A percentile compares a stretch with the other conserved stretches of the same genome.
Evolutionary conservation across 2,113 vertebrate genomes (phyloP).

Genomic region (Climacteris rufus): DNA sequence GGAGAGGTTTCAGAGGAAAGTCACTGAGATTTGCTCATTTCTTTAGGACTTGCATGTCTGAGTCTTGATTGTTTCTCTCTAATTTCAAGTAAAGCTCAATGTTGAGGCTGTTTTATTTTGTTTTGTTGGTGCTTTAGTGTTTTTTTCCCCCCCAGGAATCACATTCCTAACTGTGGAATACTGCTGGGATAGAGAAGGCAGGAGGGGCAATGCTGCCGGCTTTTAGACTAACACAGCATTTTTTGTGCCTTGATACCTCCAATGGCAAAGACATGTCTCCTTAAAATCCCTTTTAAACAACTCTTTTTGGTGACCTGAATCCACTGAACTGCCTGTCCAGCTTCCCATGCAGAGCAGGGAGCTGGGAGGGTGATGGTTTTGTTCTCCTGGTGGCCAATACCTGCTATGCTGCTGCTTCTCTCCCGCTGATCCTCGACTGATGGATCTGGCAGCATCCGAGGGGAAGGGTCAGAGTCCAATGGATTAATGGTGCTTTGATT

Average conservation of each 20-base stretch:
- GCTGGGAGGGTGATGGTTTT: not conserved
- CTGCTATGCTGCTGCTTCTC: not conserved
- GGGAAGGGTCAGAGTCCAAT: constrained; percentile 32
- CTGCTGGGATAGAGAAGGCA: not conserved
- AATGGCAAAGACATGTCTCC: not conserved
- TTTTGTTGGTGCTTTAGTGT: fast-evolving
- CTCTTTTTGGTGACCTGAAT: not conserved
- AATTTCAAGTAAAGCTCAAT: not conserved
- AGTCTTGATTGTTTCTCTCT: not conserved
- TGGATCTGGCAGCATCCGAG: not conserved
- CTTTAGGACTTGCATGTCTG: not conserved
- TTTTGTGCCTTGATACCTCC: not conserved
- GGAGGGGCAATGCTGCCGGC: not conserved
- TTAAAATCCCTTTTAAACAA: not conserved
- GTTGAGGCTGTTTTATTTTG: not conserved
- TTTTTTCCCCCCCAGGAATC: not conserved
- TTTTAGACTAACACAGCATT: not conserved
- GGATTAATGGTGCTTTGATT: constrained; percentile 44
- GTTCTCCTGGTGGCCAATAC: not conserved
- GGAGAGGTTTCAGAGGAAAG: not conserved
- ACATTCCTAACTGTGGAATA: not conserved
- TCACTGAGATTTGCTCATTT: not conserved
- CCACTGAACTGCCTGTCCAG: not conserved
- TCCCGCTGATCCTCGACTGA: not conserved
- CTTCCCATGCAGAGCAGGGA: not conserved